Conservation (phyloP, 2,113 vertebrate species). For the Gambusia holbrooki region DNA sequence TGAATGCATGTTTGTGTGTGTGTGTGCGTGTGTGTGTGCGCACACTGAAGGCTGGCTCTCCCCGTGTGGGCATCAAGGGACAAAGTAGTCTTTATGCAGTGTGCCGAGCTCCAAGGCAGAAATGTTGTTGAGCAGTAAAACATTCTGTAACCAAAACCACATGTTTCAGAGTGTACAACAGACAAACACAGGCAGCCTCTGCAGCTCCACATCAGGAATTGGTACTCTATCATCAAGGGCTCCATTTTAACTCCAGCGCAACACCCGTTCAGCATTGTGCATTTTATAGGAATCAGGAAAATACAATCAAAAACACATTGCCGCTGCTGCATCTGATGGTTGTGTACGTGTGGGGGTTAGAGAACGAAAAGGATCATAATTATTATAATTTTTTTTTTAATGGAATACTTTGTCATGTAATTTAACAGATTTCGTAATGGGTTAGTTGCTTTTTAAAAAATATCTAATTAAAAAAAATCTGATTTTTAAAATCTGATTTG, state of each 20-base stretch:
- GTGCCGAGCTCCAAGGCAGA: conserved; percentile 79
- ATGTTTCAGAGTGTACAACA: conserved; percentile 79
- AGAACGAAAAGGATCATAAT: too few species aligned
- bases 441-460: too few species aligned
- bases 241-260: conserved; percentile 60
- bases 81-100: conserved; percentile 85
- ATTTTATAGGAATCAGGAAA: conserved; percentile 73
- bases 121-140: conserved; percentile 85
- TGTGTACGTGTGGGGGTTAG: background rate
- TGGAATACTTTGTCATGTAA: too few species aligned
- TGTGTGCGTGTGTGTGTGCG: background rate
- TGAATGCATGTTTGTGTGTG: background rate
- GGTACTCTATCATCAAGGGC: conserved; percentile 67
- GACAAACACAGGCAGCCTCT: conserved; percentile 69
- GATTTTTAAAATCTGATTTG: too few species aligned
- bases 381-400: too few species aligned
- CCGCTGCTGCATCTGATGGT: conserved; percentile 31
- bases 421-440: too few species aligned
- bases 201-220: conserved; percentile 67
- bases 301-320: conserved; percentile 73
- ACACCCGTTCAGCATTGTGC: conserved; percentile 64
- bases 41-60: conserved; percentile 55
- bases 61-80: conserved; percentile 79
- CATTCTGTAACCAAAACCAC: conserved; percentile 82
- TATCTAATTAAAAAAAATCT: background rate